These are phyloP conservation scores for Orientallactaga sibirica DNA, from an alignment of 2,797 vertebrate genomes.

Conservation along the genomic window DNA sequence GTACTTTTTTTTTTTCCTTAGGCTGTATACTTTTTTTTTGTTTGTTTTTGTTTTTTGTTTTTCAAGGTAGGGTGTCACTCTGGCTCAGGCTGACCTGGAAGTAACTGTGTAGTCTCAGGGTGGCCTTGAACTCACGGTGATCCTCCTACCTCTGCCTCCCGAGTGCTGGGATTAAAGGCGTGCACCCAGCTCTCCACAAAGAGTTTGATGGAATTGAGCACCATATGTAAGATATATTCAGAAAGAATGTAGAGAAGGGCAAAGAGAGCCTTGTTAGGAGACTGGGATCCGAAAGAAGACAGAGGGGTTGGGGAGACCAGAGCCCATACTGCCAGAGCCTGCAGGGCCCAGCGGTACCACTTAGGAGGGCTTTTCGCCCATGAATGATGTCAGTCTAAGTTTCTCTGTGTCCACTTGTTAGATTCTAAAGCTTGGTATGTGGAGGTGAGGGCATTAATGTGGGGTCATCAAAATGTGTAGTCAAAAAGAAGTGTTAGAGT, in stretches of 20 bases:
- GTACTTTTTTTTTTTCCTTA: neutral
- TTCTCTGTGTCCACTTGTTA: neutral
- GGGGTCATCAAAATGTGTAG: neutral
- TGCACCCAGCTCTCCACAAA: neutral
- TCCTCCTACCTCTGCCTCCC: no score
- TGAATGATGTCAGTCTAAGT: neutral
- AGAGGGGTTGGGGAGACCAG: neutral
- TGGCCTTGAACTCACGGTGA: no score
- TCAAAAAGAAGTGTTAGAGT: neutral
- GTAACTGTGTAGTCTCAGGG: no score
- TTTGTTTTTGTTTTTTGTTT: no score
- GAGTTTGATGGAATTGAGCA: neutral
- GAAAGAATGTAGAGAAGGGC: neutral
- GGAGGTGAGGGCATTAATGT: neutral
- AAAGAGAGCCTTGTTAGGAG: neutral
- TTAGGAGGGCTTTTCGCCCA: neutral
- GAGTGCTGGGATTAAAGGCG: no score
- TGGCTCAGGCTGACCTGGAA: no score
- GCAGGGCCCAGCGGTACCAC: neutral
- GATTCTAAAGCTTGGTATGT: neutral
- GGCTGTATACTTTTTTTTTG: no score
- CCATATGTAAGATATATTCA: neutral
- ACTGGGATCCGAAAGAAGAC: neutral
- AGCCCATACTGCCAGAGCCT: neutral
- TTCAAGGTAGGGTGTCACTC: no score